These are phyloP conservation scores for Octodon degus DNA, from an alignment of 2,113 vertebrate species.

Conservation along the genomic window DNA sequence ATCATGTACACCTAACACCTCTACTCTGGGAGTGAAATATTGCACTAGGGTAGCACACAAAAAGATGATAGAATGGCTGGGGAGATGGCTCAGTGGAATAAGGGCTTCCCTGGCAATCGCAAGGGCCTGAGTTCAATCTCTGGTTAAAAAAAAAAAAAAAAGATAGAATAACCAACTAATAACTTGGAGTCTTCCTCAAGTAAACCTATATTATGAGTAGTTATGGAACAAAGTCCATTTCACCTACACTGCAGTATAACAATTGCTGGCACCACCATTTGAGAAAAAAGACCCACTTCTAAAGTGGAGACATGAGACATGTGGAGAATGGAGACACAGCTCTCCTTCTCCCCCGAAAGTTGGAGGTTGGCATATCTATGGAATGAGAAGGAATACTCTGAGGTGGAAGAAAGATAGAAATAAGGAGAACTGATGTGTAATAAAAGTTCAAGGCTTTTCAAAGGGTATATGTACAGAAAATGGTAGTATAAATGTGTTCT, in stretches of 20 bases:
- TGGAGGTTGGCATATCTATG: neutral
- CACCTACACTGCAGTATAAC: neutral
- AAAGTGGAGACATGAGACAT: neutral
- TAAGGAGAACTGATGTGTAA: neutral
- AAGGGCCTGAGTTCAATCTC: no score
- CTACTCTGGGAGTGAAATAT: neutral
- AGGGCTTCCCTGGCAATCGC: no score
- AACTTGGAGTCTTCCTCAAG: neutral
- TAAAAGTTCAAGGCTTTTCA: neutral
- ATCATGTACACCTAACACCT: neutral
- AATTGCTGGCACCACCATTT: neutral
- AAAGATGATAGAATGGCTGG: neutral
- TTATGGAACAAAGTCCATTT: neutral
- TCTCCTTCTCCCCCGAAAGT: neutral
- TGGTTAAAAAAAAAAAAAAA: neutral
- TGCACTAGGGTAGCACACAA: neutral
- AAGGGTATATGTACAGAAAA: neutral
- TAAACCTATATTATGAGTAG: neutral
- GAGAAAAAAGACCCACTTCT: neutral
- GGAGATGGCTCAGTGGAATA: no score
- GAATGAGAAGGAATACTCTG: neutral
- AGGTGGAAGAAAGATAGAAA: neutral
- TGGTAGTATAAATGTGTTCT: neutral
- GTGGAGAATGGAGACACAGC: neutral
- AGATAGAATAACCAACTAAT: neutral